Base-by-base conservation (phyloP, 2,797 vertebrate genomes). In the Hozukius guyotensis region DNA sequence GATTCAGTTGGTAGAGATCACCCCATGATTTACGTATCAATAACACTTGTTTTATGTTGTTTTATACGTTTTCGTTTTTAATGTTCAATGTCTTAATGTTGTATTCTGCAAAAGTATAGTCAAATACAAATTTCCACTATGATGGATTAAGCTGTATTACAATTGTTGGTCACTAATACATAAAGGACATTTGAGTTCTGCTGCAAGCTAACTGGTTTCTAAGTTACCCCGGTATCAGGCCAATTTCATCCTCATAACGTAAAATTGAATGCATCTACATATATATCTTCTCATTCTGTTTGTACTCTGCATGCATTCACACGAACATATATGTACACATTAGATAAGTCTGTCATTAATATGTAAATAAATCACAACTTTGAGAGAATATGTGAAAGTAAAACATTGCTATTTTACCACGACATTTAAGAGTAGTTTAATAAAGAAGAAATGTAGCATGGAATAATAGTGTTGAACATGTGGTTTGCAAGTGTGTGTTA, bases 401-500 rank as follows among this genome's bases (percentile, higher is more conserved):
- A 65, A 61, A 72, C 46, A 60, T 6, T 5, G 12, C 11, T 29
- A 31, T 46, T 24, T 59, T n/a, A 65, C 8, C 0, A n/a, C 7
- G 14, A 2, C 25, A 72, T 46, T 3, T 11, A 57, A 42, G 11
- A 29, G 27, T 16, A 53, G 32, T 61, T 49, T 29, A 49, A 24
- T 59, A 24, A 46, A 68, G 75, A 20, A 27, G 31, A 64, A 80
- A 38, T 5, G 22, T 24, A 29, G 55, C n/a, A 8, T 38, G n/a
- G 4, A 55, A 69, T 60, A 27, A 55, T 1, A 36, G 57, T 31
- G 72, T 38, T 14, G 29, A 73, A 72, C 73, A 84, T 82, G 53
- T 85, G 75, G 62, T 74, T 59, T 72, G 27, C 5, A 67, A 49
- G 68, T 62, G 74, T 60, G 82, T 62, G 74, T 60, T 65, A 57